Conservation (phyloP, 2,888 invertebrate genomes). For the Drosophila cracens region DNA sequence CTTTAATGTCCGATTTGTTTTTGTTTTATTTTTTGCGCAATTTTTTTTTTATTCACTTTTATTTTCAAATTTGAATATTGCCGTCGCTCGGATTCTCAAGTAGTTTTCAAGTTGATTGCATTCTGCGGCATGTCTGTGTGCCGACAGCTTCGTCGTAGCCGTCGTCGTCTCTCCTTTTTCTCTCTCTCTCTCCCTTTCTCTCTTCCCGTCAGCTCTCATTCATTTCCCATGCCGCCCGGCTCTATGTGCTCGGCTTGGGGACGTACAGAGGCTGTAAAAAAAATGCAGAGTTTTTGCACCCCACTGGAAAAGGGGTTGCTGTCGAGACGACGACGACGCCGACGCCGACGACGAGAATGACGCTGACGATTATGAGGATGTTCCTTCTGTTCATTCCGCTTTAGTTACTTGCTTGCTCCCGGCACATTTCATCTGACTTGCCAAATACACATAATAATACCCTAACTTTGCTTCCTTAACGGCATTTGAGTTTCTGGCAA, state of each 20-base stretch:
- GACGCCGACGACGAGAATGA: constrained; percentile 13
- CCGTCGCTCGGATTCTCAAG: constrained; percentile 68
- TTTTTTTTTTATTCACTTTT: constrained; percentile 57
- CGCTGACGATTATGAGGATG: constrained; percentile 42
- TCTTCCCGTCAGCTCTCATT: constrained; percentile 49
- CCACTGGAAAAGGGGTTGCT: constrained; percentile 66
- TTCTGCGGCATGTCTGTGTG: constrained; percentile 53
- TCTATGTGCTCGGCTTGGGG: constrained; percentile 44
- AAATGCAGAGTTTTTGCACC: constrained; percentile 59
- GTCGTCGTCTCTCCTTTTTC: constrained; percentile 11
- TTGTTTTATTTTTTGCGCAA: constrained; percentile 27
- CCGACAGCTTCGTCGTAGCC: constrained; percentile 32
- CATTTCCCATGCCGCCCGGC: constrained; percentile 61
- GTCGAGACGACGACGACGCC: not conserved
- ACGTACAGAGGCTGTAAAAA: constrained; percentile 19
- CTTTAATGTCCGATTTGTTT: constrained; percentile 34
- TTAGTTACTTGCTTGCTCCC: constrained; percentile 44
- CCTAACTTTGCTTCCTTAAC: constrained; percentile 12
- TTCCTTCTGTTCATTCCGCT: constrained; percentile 33
- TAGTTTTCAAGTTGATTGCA: constrained; percentile 79
- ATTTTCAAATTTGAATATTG: constrained; percentile 74
- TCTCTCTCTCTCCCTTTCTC: constrained; percentile 26
- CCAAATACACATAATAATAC: constrained; percentile 23
- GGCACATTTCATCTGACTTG: constrained; percentile 43
- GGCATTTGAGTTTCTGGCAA: constrained; percentile 1